Base-by-base conservation (phyloP, 1,140 invertebrate species). In the Cydia amplana region DNA sequence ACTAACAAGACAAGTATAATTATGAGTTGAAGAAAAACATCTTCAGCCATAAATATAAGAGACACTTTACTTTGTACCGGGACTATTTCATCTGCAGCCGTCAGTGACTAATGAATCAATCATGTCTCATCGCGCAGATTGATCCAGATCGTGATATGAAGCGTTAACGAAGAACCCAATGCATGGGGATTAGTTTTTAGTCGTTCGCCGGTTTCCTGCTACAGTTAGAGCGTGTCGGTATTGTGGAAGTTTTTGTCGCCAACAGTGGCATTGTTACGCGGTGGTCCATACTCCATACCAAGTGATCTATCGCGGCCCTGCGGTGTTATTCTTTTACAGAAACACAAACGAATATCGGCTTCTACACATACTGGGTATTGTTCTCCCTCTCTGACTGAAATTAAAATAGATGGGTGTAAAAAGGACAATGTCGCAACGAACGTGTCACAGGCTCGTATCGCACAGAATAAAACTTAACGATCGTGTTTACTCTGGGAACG, bases 201-300 rank as follows among this genome's bases (percentile, higher is more conserved):
- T 55, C 72, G 64, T 63, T 72, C 78, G 82, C 79, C 79, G 83
- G 82, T 74, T 83, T 83, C 84, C 84, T 82, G 80, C 79, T n/a
- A 72, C 70, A 77, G 74, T 36, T 79, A 67, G 75, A 80, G 82
- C 82, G 75, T 80, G 75, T 76, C 78, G 75, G 73, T 78, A 86
- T 86, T 84, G 85, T 86, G 65, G 76, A 64, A 51, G 72, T 85
- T 85, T 85, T 86, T 82, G 79, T 80, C 75, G 28, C 75, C 28
- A 60, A 40, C 60, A 73, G 72, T 46, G 72, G 43, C 79, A 82
- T 81, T 82, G 77, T 80, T 79, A 67, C 55, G 65, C 60, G 18
- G 40, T 72, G 79, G 78, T 79, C 74, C 67, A 74, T 55, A 73
- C 63, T 79, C 74, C 65, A 74, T 55, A 73, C 63, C 72, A 72